phyloP scores from a whole-genome alignment of 1,140 invertebrate species.

The Hylaeus anthracinus region DNA sequence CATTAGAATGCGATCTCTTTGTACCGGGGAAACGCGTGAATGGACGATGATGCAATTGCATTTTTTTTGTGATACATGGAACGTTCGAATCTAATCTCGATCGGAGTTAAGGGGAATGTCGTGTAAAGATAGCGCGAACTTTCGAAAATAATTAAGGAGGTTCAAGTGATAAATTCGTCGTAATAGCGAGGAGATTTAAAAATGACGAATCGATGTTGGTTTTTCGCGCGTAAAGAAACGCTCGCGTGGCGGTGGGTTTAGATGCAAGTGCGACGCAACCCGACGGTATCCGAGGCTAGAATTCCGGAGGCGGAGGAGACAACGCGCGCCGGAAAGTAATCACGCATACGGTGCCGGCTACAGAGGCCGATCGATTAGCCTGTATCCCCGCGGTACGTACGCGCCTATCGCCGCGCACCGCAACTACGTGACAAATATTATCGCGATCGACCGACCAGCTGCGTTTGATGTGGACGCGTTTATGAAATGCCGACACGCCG shows the following conservation, averaged over 20 bases:
- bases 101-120: too few species aligned
- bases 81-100: too few species aligned
- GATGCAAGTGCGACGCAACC: slow-evolving; percentile 10
- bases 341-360: slow-evolving; percentile 51
- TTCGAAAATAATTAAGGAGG: too few species aligned
- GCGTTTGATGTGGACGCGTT: slow-evolving; percentile 69
- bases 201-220: too few species aligned
- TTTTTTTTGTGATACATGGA: too few species aligned
- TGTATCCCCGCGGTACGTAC: slow-evolving; percentile 57
- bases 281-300: slow-evolving; percentile 34
- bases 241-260: background rate
- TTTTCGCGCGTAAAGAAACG: background rate
- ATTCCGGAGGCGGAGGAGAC: slow-evolving; percentile 57
- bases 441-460: slow-evolving; percentile 65
- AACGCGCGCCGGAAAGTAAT: slow-evolving; percentile 59
- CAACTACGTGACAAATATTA: slow-evolving; percentile 70
- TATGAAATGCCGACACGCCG: slow-evolving; percentile 68
- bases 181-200: too few species aligned
- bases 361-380: slow-evolving; percentile 64
- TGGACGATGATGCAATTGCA: too few species aligned
- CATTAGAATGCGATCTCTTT: too few species aligned
- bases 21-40: too few species aligned
- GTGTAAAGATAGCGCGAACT: too few species aligned
- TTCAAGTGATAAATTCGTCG: too few species aligned
- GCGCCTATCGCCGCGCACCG: slow-evolving; percentile 59